A percentile compares a stretch with the other conserved stretches of the same genome.
Conservation (phyloP, 1,140 invertebrate genomes). For the Teleogryllus occipitalis region DNA sequence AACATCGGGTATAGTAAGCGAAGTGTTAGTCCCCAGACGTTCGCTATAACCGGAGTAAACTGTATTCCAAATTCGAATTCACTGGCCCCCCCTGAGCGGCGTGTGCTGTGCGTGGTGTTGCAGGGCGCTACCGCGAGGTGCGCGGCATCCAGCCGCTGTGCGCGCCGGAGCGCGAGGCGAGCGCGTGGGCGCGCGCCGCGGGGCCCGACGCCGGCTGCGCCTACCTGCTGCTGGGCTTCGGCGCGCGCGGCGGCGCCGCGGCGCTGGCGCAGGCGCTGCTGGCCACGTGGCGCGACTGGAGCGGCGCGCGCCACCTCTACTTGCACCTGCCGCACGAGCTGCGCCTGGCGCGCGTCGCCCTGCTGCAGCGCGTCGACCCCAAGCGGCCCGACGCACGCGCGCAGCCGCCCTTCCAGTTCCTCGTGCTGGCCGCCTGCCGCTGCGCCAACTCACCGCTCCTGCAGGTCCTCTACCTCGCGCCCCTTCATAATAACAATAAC, state of each 20-base stretch:
- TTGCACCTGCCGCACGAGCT: conserved; percentile 38
- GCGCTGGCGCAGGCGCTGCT: conserved; percentile 32
- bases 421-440: neutral
- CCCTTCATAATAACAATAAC: no score
- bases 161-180: conserved; percentile 63
- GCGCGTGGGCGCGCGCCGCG: conserved; percentile 68
- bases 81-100: no score
- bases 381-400: conserved; percentile 25
- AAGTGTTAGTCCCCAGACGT: no score
- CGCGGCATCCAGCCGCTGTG: conserved; percentile 81
- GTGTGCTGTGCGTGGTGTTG: no score
- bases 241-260: conserved; percentile 59
- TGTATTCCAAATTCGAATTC: no score
- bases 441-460: neutral
- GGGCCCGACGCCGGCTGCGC: conserved; percentile 74
- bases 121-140: conserved; percentile 43
- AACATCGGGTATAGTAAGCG: no score
- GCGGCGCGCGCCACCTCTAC: conserved; percentile 40
- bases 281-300: conserved; percentile 44
- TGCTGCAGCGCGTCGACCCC: conserved; percentile 36
- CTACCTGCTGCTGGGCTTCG: conserved; percentile 92
- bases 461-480: neutral
- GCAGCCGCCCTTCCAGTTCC: neutral
- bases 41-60: no score
- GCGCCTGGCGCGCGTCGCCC: conserved; percentile 35